Conservation (phyloP, 1,140 invertebrate genomes). For the Drosophila malerkotliana region DNA sequence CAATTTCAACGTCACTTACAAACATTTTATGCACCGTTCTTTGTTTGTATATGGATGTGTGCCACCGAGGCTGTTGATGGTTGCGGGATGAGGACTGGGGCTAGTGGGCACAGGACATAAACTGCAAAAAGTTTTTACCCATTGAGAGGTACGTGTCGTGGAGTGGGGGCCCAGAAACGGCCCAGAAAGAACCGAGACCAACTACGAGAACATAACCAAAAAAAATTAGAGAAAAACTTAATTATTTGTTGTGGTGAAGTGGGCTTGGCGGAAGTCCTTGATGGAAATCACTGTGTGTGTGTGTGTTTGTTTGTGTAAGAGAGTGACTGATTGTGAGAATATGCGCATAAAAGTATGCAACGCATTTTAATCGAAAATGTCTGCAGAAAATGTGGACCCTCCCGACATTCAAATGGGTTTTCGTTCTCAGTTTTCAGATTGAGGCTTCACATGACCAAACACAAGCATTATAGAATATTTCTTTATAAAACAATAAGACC, state of each 20-base stretch:
- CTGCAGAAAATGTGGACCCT: conserved; percentile 59
- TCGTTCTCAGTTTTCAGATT: conserved; percentile 12
- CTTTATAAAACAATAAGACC: too few relatives aligned
- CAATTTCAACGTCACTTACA: conserved; percentile 82
- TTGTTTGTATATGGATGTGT: conserved; percentile 26
- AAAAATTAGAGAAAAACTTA: conserved; percentile 74
- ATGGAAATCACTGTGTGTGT: conserved; percentile 30
- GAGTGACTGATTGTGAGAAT: conserved; percentile 39
- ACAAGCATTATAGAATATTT: too few relatives aligned
- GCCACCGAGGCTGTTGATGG: background rate
- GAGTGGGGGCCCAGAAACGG: conserved; percentile 31
- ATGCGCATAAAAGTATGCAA: conserved; percentile 72
- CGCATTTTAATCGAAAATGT: conserved; percentile 79
- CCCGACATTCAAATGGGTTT: conserved; percentile 4
- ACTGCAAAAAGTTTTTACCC: conserved; percentile 79
- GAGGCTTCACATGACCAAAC: conserved; percentile 19
- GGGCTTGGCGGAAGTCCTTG: conserved; percentile 30
- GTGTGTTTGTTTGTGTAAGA: conserved; percentile 1
- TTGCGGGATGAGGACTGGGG: background rate
- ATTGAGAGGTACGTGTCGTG: conserved; percentile 66
- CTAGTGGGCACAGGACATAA: conserved; percentile 43
- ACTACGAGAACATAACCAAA: conserved; percentile 10
- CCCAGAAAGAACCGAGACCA: conserved; percentile 17
- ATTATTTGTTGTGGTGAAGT: conserved; percentile 67
- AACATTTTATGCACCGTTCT: conserved; percentile 78